A percentile compares a stretch with the other conserved stretches of the same genome.
These are phyloP conservation scores for Esox masquinongy DNA, from an alignment of 2,797 vertebrate genomes.

Conservation along the genomic window DNA sequence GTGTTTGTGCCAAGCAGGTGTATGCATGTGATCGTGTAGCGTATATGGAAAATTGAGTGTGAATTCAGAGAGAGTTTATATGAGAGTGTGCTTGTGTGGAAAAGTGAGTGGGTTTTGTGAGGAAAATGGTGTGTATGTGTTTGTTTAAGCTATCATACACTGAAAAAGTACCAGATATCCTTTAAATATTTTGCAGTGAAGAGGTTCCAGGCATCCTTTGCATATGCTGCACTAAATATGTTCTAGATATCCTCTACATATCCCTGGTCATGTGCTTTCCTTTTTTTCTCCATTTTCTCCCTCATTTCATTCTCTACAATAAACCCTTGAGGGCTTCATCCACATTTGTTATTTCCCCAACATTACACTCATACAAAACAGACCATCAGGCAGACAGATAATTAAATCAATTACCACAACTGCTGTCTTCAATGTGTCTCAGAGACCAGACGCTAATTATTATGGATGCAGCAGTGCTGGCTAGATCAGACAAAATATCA, in stretches of 20 bases:
- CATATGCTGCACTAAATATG: background rate
- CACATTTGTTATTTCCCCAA: background rate
- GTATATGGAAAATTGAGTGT: conserved; percentile 1
- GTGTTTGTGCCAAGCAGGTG: background rate
- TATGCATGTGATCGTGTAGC: background rate
- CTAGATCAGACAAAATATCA: conserved; percentile 27
- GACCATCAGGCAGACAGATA: conserved; percentile 36
- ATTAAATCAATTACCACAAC: conserved; percentile 57
- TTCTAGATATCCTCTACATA: background rate
- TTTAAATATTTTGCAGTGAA: too few relatives aligned
- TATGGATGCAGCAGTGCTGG: background rate
- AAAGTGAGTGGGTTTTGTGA: background rate
- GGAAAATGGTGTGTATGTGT: background rate
- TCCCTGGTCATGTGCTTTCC: background rate
- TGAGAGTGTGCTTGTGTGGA: background rate
- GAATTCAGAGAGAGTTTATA: background rate
- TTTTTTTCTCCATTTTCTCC: background rate
- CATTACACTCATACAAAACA: background rate
- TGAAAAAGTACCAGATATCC: too few relatives aligned
- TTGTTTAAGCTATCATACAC: background rate
- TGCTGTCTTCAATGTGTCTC: conserved; percentile 41
- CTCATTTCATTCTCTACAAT: background rate
- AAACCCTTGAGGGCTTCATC: background rate
- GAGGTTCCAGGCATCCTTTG: background rate
- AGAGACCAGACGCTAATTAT: conserved; percentile 46